Evolutionary conservation across 2,888 invertebrate species (phyloP).

Genomic region (Drosophila prostipennis): DNA sequence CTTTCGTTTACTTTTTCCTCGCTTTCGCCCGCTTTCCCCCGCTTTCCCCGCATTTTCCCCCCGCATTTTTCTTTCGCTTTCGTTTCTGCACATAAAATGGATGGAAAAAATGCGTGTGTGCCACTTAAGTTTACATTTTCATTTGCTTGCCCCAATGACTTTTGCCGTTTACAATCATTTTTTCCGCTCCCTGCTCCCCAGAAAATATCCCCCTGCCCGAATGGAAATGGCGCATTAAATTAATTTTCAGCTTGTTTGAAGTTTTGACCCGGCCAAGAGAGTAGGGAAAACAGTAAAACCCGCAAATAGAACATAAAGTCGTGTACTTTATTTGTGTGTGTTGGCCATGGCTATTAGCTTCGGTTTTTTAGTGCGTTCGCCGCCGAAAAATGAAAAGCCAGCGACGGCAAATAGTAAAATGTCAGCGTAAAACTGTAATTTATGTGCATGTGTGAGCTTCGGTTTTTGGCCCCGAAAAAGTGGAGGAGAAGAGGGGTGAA

Average conservation of each 20-base stretch:
- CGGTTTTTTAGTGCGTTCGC: conserved; percentile 68
- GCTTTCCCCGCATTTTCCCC: conserved; percentile 9
- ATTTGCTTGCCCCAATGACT: conserved; percentile 74
- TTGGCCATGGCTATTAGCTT: conserved; percentile 63
- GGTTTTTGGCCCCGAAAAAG: conserved; percentile 10
- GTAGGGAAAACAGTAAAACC: conserved; percentile 25
- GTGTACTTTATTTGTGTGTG: conserved; percentile 61
- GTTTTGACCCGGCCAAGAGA: conserved; percentile 55
- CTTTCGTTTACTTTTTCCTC: conserved; percentile 39
- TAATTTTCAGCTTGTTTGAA: conserved; percentile 77
- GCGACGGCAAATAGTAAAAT: conserved; percentile 75
- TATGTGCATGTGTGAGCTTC: conserved; percentile 70
- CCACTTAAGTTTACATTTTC: conserved; percentile 77
- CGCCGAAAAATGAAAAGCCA: conserved; percentile 72
- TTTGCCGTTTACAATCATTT: conserved; percentile 75
- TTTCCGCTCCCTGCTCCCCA: conserved; percentile 23
- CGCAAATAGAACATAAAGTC: conserved; percentile 64
- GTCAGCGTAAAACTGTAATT: conserved; percentile 81
- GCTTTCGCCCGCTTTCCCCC: neutral
- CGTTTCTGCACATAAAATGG: conserved; percentile 40
- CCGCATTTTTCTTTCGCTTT: conserved; percentile 1
- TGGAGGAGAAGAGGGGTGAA: neutral
- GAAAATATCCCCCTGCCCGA: conserved; percentile 17
- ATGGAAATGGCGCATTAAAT: conserved; percentile 73
- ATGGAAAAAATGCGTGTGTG: conserved; percentile 51